A percentile compares a stretch with the other conserved stretches of the same genome.
Evolutionary conservation across 2,797 vertebrate genomes (phyloP).

Genomic region (Sebastiscus tertius): DNA sequence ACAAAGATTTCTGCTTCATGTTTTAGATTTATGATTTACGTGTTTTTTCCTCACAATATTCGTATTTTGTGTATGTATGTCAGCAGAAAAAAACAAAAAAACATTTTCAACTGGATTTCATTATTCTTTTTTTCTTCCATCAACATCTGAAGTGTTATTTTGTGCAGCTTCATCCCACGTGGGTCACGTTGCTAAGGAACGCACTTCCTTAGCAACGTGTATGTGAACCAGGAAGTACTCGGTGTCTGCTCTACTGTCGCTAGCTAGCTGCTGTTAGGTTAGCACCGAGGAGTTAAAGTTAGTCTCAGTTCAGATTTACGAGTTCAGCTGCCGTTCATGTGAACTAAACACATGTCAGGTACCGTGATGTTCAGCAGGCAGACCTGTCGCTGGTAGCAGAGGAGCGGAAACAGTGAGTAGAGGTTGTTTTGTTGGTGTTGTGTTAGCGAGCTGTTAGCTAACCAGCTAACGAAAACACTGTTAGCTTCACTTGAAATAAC

Average conservation of each 20-base stretch:
- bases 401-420: slow-evolving; percentile 52
- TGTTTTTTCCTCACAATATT: neutral
- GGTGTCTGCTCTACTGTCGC: slow-evolving; percentile 7
- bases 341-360: slow-evolving; percentile 2
- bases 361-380: neutral
- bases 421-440: slow-evolving; percentile 46
- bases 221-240: slow-evolving; percentile 83
- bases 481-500: slow-evolving; percentile 26
- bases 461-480: slow-evolving; percentile 53
- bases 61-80: neutral
- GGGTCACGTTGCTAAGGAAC: slow-evolving; percentile 26
- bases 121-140: neutral
- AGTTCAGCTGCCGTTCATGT: neutral
- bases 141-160: neutral
- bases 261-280: slow-evolving; percentile 20
- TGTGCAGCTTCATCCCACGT: slow-evolving; percentile 41
- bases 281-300: slow-evolving; percentile 54
- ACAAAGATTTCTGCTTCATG: neutral
- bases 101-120: neutral
- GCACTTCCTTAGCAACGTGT: slow-evolving; percentile 78
- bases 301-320: neutral
- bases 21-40: neutral
- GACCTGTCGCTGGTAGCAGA: slow-evolving; percentile 12
- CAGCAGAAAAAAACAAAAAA: too few relatives aligned
- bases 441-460: slow-evolving; percentile 56